phyloP scores from a whole-genome alignment of 2,113 vertebrate genomes.

The Poeciliopsis prolifica region DNA sequence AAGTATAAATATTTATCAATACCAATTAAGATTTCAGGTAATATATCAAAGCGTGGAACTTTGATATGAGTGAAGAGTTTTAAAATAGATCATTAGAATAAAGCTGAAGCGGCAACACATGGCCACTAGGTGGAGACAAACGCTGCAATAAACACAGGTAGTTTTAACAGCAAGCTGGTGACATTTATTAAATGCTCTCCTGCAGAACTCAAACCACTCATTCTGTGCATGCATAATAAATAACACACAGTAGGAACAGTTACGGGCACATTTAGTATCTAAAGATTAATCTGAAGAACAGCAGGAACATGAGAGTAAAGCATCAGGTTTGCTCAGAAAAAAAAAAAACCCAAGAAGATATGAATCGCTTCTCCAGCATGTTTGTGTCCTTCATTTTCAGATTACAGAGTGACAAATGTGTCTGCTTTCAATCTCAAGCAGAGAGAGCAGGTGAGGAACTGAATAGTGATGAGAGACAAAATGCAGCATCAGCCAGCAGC shows the following conservation, averaged over 20 bases:
- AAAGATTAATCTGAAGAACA: background rate
- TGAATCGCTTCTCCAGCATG: conserved; percentile 1
- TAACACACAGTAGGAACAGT: background rate
- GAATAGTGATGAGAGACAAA: conserved; percentile 51
- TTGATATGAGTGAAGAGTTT: too few relatives aligned
- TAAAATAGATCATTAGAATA: too few relatives aligned
- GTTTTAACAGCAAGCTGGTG: background rate
- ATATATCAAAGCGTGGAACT: too few relatives aligned
- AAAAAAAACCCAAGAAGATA: background rate
- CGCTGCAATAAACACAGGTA: background rate
- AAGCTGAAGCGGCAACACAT: background rate
- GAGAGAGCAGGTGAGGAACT: conserved; percentile 16
- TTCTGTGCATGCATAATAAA: background rate
- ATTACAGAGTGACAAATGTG: conserved; percentile 46
- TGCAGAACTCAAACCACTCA: background rate
- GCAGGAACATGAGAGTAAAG: background rate
- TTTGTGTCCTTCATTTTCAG: conserved; percentile 37
- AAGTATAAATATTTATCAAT: background rate
- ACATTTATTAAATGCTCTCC: background rate
- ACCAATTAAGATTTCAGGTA: too few relatives aligned
- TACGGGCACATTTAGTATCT: background rate
- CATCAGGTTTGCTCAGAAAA: background rate
- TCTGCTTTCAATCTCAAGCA: conserved; percentile 24
- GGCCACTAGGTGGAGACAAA: conserved; percentile 52
- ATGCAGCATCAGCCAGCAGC: conserved; percentile 48